phyloP scores from a whole-genome alignment of 2,888 invertebrate species.

The Gibbula magus region DNA sequence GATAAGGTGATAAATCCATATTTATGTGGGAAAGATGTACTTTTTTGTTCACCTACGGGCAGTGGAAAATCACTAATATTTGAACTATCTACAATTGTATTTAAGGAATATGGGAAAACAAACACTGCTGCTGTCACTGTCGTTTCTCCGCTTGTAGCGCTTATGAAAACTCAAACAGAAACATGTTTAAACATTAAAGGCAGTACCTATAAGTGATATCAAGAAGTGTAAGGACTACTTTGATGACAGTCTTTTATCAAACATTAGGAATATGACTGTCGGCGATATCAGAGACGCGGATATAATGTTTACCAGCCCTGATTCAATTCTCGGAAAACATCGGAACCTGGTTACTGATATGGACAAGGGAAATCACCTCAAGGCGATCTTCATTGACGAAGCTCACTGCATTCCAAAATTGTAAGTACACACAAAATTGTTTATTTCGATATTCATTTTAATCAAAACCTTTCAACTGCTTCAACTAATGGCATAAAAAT shows the following conservation, averaged over 20 bases:
- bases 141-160: conserved; percentile 1
- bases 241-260: background rate
- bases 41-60: background rate
- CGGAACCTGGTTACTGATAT: background rate
- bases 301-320: background rate
- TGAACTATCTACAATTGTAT: background rate
- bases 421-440: background rate
- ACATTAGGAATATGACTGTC: too few relatives aligned
- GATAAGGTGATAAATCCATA: background rate
- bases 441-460: too few relatives aligned
- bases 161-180: conserved; percentile 3
- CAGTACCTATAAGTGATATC: background rate
- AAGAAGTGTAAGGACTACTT: background rate
- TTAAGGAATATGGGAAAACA: background rate
- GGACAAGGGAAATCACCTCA: background rate
- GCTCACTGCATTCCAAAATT: background rate
- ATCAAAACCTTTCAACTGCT: too few relatives aligned
- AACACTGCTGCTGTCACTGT: conserved; percentile 8
- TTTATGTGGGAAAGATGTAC: background rate
- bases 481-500: too few relatives aligned
- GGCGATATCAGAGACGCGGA: too few relatives aligned
- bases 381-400: background rate
- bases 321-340: background rate
- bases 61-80: conserved; percentile 1
- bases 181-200: background rate